Conservation (phyloP, 1,140 invertebrate species). For the Hydropsyche tenuis region DNA sequence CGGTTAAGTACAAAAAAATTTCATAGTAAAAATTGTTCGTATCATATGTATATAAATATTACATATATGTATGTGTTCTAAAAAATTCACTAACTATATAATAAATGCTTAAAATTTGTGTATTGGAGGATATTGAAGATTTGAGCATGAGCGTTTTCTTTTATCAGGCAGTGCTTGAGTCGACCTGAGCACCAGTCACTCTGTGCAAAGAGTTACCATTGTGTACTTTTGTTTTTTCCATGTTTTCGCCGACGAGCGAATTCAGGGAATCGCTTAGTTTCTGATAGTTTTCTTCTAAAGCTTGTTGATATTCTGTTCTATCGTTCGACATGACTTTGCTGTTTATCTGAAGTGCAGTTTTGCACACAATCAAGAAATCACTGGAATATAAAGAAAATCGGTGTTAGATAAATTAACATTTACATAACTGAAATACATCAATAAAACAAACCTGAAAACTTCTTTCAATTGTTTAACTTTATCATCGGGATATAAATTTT, state of each 20-base stretch:
- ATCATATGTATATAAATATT: conserved; percentile 8
- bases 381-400: conserved; percentile 63
- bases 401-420: neutral
- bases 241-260: conserved; percentile 71
- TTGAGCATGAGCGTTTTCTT: neutral
- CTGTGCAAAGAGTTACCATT: conserved; percentile 66
- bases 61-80: neutral
- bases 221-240: conserved; percentile 66
- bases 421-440: conserved; percentile 12
- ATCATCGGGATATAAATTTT: conserved; percentile 77
- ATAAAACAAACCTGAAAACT: conserved; percentile 75
- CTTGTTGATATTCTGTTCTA: conserved; percentile 89
- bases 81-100: too few species aligned
- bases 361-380: conserved; percentile 87
- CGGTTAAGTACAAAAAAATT: conserved; percentile 35
- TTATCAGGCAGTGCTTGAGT: conserved; percentile 59
- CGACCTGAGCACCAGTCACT: conserved; percentile 59
- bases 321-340: conserved; percentile 83
- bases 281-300: conserved; percentile 82
- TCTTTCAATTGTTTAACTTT: conserved; percentile 85
- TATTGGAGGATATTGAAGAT: neutral
- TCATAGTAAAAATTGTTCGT: conserved; percentile 9
- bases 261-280: conserved; percentile 83
- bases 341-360: conserved; percentile 86
- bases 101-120: neutral